Evolutionary conservation across 2,797 vertebrate genomes (phyloP).

Genomic region (Lepilemur ruficaudatus): DNA sequence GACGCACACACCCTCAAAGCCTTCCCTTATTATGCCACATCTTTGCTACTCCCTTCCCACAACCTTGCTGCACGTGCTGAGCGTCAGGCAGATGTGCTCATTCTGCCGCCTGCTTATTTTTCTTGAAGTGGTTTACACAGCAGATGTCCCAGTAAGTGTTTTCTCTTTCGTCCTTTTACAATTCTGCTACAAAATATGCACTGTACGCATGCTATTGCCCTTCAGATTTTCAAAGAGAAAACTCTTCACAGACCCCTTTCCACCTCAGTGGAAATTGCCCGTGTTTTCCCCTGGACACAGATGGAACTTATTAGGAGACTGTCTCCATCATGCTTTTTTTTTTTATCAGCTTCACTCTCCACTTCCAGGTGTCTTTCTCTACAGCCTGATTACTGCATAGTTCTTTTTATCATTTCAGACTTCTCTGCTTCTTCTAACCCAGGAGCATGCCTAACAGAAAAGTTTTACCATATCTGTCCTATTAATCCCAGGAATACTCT

Average conservation of each 20-base stretch:
- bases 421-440: not conserved
- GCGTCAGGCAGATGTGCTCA: slow-evolving; percentile 30
- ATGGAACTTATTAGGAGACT: not conserved
- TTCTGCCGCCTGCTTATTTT: slow-evolving; percentile 32
- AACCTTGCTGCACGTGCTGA: not conserved
- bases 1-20: not conserved
- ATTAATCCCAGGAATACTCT: not conserved
- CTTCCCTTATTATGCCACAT: not conserved
- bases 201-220: not conserved
- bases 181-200: not conserved
- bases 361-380: not conserved
- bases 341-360: not conserved
- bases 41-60: not conserved
- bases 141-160: slow-evolving; percentile 63
- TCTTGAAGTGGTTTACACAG: slow-evolving; percentile 50
- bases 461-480: not conserved
- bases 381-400: not conserved
- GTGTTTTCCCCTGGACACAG: not conserved
- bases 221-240: slow-evolving; percentile 52
- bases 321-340: not conserved
- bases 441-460: not conserved
- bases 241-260: not conserved
- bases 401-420: not conserved
- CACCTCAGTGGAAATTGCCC: not conserved
- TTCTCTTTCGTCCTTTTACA: slow-evolving; percentile 16